Evolutionary conservation across 2,797 vertebrate genomes (phyloP).

Genomic region (Melopsittacus undulatus): DNA sequence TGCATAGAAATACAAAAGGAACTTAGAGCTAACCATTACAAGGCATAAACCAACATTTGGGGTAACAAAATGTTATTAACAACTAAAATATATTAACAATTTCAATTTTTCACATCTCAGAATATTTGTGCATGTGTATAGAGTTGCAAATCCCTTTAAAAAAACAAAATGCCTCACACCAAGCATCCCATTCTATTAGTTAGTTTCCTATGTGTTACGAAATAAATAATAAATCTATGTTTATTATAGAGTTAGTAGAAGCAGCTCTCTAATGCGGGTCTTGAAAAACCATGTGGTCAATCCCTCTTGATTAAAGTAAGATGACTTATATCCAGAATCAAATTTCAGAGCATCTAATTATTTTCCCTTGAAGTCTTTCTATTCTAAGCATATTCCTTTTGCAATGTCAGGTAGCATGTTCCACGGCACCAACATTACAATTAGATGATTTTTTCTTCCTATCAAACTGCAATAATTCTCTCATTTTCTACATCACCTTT

Average conservation of each 20-base stretch:
- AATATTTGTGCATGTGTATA: not conserved
- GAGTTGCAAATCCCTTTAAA: not conserved
- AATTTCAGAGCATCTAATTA: not conserved
- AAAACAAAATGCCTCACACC: not conserved
- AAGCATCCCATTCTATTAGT: not conserved
- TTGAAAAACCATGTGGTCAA: not conserved
- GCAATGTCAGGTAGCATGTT: not conserved
- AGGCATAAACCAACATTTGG: not conserved
- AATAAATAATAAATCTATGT: not conserved
- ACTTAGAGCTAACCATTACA: not conserved
- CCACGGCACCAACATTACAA: not conserved
- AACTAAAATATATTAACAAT: not conserved
- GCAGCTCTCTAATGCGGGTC: fast-evolving
- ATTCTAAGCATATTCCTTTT: not conserved
- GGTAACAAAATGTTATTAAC: not conserved
- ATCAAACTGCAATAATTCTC: not conserved
- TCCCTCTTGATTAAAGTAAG: not conserved
- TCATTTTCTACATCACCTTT: not conserved
- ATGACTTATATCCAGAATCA: not conserved
- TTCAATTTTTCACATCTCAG: not conserved
- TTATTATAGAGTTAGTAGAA: not conserved
- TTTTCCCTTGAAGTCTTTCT: not conserved
- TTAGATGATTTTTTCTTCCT: not conserved
- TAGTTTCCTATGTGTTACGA: not conserved
- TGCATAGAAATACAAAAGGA: not conserved